Evolutionary conservation across 2,888 invertebrate species (phyloP), one percentile per base, ranked within the genome.

Genomic region (Steinernema scapterisci): DNA sequence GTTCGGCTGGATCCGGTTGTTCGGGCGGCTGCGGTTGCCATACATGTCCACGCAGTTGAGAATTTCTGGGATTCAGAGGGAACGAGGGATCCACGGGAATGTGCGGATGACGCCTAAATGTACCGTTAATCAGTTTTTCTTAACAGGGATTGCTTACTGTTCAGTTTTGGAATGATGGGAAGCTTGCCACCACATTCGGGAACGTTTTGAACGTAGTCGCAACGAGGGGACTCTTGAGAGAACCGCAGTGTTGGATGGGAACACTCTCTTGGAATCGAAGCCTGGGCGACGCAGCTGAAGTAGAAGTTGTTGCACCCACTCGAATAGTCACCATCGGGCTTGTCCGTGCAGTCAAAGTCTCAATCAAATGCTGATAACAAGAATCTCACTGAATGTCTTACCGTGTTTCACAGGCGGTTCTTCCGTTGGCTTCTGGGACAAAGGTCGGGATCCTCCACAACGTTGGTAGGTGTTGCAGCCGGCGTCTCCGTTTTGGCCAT

Each of bases 241-340:
- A 56, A 77, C 70, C 27, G 11, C 1, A 63, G 6, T 31, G 7
- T 31, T 1, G 27, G 16, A 11, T 1, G 71, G 16, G 79, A 51
- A 54, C 79, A 79, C n/a, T n/a, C n/a, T n/a, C n/a, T n/a, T n/a
- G n/a, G 38, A 76, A 52, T 63, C 73, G 77, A 23, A 74, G 44
- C 19, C 23, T 21, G 25, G 1, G 54, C 48, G 45, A 23, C 9
- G 51, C 78, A 78, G n/a, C 73, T 52, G 48, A 72, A 70, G 76
- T 77, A 80, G 56, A 71, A 48, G 23, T 75, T 71, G 13, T 70
- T 73, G 51, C 80, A 80, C 7, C 70, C 73, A 16, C 38, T 19
- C 3, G 73, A 75, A 73, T 80, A 80, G 27, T 75, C 52, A 16
- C 80, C 80, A 45, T 81, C 52, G 0, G 27, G 27, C 21, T 82